Evolutionary conservation across 2,888 invertebrate genomes (phyloP).

Genomic region (Malthinus seriepunctatus): DNA sequence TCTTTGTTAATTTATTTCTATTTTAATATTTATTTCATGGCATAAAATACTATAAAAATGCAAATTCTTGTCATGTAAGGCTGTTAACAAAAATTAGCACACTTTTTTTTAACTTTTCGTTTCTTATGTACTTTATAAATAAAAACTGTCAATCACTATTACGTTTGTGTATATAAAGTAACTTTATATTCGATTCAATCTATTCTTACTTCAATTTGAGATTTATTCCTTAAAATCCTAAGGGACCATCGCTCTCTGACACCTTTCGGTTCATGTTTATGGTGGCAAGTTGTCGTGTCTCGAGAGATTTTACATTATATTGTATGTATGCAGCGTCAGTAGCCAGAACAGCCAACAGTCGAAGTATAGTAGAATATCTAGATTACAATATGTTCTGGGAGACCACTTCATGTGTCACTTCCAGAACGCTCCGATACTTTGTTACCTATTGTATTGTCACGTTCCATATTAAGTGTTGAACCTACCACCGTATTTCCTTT

Average conservation of each 20-base stretch:
- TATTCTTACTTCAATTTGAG: slow-evolving; percentile 12
- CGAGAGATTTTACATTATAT: slow-evolving; percentile 32
- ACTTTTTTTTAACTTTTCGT: no score
- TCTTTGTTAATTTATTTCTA: no score
- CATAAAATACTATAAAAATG: no score
- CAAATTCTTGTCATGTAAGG: no score
- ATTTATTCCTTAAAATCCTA: slow-evolving; percentile 16
- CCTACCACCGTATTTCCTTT: slow-evolving; percentile 7
- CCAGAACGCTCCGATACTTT: slow-evolving; percentile 37
- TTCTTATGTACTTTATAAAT: no score
- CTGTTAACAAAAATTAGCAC: no score
- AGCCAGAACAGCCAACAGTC: slow-evolving; percentile 33
- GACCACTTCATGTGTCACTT: slow-evolving; percentile 39
- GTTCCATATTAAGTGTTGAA: slow-evolving; percentile 28
- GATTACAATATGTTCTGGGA: slow-evolving; percentile 38
- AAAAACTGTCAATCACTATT: no score
- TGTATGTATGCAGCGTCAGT: slow-evolving; percentile 40
- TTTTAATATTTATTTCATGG: no score
- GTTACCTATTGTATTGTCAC: slow-evolving; percentile 39
- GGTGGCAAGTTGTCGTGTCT: slow-evolving; percentile 35
- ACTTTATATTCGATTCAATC: slow-evolving; percentile 1
- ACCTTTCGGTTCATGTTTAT: slow-evolving; percentile 14
- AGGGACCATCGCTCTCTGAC: slow-evolving; percentile 16
- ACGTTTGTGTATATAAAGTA: no score
- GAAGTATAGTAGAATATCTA: slow-evolving; percentile 29